Evolutionary conservation across 2,113 vertebrate genomes (phyloP), one percentile per base, ranked within the genome.

Genomic region (Perognathus longimembris): DNA sequence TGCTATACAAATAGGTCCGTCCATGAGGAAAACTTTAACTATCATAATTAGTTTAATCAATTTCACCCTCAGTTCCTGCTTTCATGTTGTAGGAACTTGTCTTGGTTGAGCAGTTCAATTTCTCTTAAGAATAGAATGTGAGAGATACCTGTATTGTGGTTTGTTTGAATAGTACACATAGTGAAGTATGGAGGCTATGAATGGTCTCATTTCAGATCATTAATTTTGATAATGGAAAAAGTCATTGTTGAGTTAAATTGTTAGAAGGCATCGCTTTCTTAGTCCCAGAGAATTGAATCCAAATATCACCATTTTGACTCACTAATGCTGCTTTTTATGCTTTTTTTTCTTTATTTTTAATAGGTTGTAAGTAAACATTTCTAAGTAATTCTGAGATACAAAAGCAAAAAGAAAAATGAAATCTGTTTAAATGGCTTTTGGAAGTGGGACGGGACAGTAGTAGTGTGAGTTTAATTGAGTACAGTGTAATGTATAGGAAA

Each of bases 331-430:
- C 42, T 92, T 95, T 95, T 95, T 86, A 85, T 93, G 70, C 2
- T 91, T 42, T 83, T 38, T 94, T 90, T 95, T 69, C 85, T 96
- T 94, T 95, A 40, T 67, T 94, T 93, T 93, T 91, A 93, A 77
- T 91, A 73, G 84, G 38, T 54, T 61, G 11, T 84, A 90, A 94
- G 66, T 94, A 88, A 38, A 12, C 1, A 5, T 94, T 71, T 63
- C 57, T 96, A 64, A 85, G 82, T 87, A 94, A 88, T 95, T 94
- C 63, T 86, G 40, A 83, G 45, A 28, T 83, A 84, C 1, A 92
- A 85, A 50, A 91, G 10, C 38, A 34, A 80, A n/a, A n/a, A n/a
- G n/a, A n/a, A n/a, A n/a, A n/a, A n/a, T n/a, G n/a, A n/a, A n/a
- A n/a, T n/a, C n/a, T n/a, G n/a, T n/a, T n/a, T n/a, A n/a, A n/a